These are phyloP conservation scores for Aplochiton taeniatus DNA, from an alignment of 2,797 vertebrate genomes.

Conservation along the genomic window DNA sequence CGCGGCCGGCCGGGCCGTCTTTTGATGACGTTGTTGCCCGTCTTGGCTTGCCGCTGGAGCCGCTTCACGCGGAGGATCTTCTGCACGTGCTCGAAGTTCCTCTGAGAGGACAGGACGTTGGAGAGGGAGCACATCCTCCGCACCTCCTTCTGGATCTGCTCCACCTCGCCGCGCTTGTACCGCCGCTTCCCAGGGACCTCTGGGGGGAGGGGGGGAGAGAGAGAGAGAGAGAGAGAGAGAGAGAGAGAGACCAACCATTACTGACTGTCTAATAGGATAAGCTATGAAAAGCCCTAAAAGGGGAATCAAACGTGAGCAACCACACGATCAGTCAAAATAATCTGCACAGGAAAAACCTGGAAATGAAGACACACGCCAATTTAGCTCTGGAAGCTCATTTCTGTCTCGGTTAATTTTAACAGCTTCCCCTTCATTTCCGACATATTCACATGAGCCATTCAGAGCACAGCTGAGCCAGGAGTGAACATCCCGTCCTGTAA, in stretches of 20 bases:
- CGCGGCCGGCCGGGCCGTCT: conserved; percentile 90
- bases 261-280: no score
- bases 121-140: conserved; percentile 92
- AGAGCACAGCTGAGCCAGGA: conserved; percentile 80
- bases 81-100: conserved; percentile 98
- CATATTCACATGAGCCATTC: conserved; percentile 72
- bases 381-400: conserved; percentile 49
- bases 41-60: conserved; percentile 98
- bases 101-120: conserved; percentile 88
- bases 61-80: conserved; percentile 98
- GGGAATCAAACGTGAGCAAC: not conserved
- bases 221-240: conserved; percentile 2
- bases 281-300: not conserved
- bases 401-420: conserved; percentile 52
- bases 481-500: conserved; percentile 74
- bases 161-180: conserved; percentile 91
- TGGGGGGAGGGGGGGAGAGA: conserved; percentile 54
- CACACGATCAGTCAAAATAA: conserved; percentile 40
- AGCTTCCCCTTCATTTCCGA: conserved; percentile 76
- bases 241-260: not conserved
- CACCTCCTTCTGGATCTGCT: conserved; percentile 93
- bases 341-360: conserved; percentile 43
- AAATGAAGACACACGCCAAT: conserved; percentile 50
- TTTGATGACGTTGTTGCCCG: conserved; percentile 98
- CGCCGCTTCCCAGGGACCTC: conserved; percentile 85